Evolutionary conservation across 2,113 vertebrate species (phyloP).

Genomic region (Gallinago paraguaiae): DNA sequence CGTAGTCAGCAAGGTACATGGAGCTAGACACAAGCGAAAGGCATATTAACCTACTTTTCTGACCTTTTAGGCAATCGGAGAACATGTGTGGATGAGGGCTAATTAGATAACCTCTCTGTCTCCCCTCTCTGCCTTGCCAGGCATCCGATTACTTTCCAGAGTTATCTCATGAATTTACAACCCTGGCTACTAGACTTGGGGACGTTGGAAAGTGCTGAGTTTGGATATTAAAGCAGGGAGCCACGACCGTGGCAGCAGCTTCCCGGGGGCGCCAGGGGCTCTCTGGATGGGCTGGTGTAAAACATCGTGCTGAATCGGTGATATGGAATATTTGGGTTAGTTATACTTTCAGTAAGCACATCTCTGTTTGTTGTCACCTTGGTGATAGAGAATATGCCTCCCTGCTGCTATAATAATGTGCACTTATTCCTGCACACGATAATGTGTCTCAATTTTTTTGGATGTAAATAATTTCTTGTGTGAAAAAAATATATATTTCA

Average conservation of each 20-base stretch:
- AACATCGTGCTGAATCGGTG: rapidly evolving
- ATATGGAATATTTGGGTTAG: neutral
- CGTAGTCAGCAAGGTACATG: rapidly evolving
- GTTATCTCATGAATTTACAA: slow-evolving; percentile 47
- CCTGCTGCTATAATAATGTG: neutral
- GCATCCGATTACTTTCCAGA: slow-evolving; percentile 47
- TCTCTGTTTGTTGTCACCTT: neutral
- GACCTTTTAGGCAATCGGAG: slow-evolving; percentile 41
- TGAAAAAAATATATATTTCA: neutral
- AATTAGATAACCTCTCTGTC: slow-evolving; percentile 22
- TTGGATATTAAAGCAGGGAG: neutral
- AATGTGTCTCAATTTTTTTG: neutral
- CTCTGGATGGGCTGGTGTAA: rapidly evolving
- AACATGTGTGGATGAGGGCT: neutral
- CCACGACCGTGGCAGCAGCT: neutral
- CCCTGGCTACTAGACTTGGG: neutral
- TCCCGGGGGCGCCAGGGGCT: neutral
- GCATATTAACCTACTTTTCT: slow-evolving; percentile 44
- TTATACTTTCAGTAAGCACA: neutral
- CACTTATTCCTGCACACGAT: neutral
- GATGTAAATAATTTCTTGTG: neutral
- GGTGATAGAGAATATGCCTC: neutral
- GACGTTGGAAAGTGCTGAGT: slow-evolving; percentile 14
- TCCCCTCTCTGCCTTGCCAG: neutral
- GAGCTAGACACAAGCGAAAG: neutral